Base-by-base conservation (phyloP, 2,888 invertebrate genomes). In the Netelia inedita region DNA sequence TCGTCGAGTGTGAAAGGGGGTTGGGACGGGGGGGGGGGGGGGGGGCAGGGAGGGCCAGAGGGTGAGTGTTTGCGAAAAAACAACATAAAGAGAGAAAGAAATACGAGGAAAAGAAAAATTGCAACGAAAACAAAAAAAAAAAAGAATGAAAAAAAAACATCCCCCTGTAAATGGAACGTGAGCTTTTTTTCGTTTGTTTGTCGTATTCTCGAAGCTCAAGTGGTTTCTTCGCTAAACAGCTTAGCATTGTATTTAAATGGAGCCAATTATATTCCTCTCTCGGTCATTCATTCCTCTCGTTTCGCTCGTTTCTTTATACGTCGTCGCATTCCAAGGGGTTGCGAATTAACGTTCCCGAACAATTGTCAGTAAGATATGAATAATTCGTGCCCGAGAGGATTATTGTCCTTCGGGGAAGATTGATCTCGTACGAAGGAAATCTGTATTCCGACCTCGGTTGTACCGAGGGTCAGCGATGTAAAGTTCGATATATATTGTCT, bases 161-260 rank as follows among this genome's bases (percentile, higher is more conserved):
- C 6, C 35, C 6, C 35, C 6, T 35, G 35, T 8, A 35, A 35
- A 35, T 35, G 35, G 35, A 35, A 35, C 28, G 63, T 41, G 63
- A 63, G 63, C 23, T 28, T 16, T 35, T 35, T 35, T 35, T 35
- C 35, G 3, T 35, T 35, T 35, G 5, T 6, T 28, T 8, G 14
- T 35, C 23, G 46, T 21, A 66, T 43, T 66, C 65, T 1, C 43
- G 6, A 43, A 46, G 66, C 66, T 41, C 61, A 14, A 10, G 46
- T 61, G 35, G 35, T 9, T 50, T 23, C 69, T 55, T 21, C 23
- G 46, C 14, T 46, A 46, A 76, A 76, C 76, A 57, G 76, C 66
- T 76, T 46, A 23, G 76, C 46, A 76, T 76, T 76, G 76, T 76
- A 76, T 76, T 76, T 68, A 76, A 57, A 76, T 76, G 59, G 57